A percentile compares a stretch with the other conserved stretches of the same genome.
These are phyloP conservation scores for Catharus bicknelli DNA, from an alignment of 2,113 vertebrate species.

Conservation along the genomic window DNA sequence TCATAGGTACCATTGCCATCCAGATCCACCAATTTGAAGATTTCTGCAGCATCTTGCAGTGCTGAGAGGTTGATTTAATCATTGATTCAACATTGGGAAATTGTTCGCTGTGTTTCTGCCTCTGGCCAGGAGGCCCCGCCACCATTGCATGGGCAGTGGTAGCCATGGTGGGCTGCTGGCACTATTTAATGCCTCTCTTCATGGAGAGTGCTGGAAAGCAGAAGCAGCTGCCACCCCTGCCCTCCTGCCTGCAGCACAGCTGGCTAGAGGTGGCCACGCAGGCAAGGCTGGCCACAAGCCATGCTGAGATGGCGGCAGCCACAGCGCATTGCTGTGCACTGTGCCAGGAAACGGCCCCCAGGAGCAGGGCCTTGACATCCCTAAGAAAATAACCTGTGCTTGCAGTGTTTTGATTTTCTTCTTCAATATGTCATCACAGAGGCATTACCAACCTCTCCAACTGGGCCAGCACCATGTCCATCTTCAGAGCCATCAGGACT, in stretches of 20 bases:
- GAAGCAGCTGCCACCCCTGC: not conserved
- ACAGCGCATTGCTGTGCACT: not conserved
- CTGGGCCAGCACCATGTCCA: not conserved
- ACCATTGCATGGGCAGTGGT: not conserved
- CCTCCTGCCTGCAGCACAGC: not conserved
- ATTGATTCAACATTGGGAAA: not conserved
- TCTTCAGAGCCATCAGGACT: not conserved
- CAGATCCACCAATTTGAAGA: not conserved
- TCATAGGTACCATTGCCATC: not conserved
- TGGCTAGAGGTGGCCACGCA: not conserved
- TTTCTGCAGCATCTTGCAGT: not conserved
- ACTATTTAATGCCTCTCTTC: not conserved
- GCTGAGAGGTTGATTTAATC: not conserved
- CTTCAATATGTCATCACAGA: not conserved
- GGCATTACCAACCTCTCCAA: not conserved
- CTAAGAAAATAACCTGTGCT: not conserved
- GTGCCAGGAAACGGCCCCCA: not conserved
- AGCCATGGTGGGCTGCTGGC: rapidly evolving
- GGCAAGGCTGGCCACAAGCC: too few relatives aligned
- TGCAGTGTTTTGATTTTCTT: not conserved
- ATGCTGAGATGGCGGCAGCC: too few relatives aligned
- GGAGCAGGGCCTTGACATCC: not conserved
- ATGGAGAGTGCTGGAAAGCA: not conserved
- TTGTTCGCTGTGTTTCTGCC: not conserved
- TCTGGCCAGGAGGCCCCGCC: not conserved